Conservation (phyloP, 2,113 vertebrate species). For the Polypterus senegalus region DNA sequence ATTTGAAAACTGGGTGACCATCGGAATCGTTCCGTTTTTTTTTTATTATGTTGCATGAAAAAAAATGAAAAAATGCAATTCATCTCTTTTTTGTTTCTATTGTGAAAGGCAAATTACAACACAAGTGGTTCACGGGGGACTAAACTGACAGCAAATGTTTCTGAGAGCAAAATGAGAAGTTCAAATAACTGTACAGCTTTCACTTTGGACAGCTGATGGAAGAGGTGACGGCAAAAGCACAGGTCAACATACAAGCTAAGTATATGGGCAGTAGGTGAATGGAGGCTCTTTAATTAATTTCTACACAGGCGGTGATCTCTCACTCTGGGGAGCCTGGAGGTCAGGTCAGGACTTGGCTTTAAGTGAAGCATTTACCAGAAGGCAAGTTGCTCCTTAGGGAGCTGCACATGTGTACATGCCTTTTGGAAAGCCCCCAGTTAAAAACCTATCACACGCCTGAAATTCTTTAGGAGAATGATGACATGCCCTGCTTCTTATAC, state of each 20-base stretch:
- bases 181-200: neutral
- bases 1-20: too few species aligned
- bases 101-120: neutral
- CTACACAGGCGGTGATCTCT: constrained; percentile 14
- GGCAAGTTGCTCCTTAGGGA: constrained; percentile 14
- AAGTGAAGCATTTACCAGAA: constrained; percentile 28
- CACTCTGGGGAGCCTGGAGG: constrained; percentile 11
- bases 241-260: neutral
- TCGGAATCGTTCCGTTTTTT: too few species aligned
- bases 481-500: neutral
- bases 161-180: neutral
- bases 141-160: neutral
- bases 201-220: neutral
- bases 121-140: neutral
- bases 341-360: constrained; percentile 23
- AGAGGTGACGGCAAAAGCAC: neutral
- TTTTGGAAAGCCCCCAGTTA: constrained; percentile 14
- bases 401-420: constrained; percentile 10
- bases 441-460: neutral
- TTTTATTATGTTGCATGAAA: too few species aligned
- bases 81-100: neutral
- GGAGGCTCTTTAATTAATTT: constrained; percentile 24
- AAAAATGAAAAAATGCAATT: neutral
- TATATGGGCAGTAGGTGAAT: constrained; percentile 24
- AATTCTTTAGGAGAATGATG: neutral